A percentile compares a stretch with the other conserved stretches of the same genome.
Conservation (phyloP, 1,140 invertebrate genomes). For the Apis dorsata region DNA sequence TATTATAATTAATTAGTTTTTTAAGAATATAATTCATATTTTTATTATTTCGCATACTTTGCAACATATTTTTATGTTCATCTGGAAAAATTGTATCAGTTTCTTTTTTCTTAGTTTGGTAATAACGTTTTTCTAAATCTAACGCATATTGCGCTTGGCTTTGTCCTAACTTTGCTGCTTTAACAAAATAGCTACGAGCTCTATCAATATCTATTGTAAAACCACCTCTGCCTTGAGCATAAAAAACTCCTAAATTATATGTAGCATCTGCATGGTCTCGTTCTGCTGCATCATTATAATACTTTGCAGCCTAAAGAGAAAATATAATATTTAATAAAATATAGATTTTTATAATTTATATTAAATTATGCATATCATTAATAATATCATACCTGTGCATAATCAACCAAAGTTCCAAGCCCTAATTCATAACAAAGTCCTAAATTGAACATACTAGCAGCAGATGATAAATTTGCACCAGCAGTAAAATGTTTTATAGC, state of each 20-base stretch:
- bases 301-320: constrained; percentile 81
- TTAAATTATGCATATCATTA: neutral
- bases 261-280: constrained; percentile 82
- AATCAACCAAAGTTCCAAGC: constrained; percentile 81
- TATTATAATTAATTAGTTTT: constrained; percentile 52
- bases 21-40: constrained; percentile 32
- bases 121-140: constrained; percentile 62
- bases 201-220: constrained; percentile 75
- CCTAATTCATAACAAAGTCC: constrained; percentile 84
- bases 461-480: constrained; percentile 81
- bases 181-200: constrained; percentile 79
- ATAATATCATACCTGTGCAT: constrained; percentile 77
- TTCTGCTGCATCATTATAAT: constrained; percentile 82
- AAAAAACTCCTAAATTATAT: constrained; percentile 84
- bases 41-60: constrained; percentile 9
- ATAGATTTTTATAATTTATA: neutral
- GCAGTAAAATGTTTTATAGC: constrained; percentile 78
- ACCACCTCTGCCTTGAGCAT: constrained; percentile 83
- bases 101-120: constrained; percentile 28
- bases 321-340: constrained; percentile 31
- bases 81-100: neutral
- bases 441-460: constrained; percentile 83
- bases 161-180: constrained; percentile 83
- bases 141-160: constrained; percentile 81
- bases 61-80: neutral